Base-by-base conservation (phyloP, 2,113 vertebrate species). In the Sorex fumeus region DNA sequence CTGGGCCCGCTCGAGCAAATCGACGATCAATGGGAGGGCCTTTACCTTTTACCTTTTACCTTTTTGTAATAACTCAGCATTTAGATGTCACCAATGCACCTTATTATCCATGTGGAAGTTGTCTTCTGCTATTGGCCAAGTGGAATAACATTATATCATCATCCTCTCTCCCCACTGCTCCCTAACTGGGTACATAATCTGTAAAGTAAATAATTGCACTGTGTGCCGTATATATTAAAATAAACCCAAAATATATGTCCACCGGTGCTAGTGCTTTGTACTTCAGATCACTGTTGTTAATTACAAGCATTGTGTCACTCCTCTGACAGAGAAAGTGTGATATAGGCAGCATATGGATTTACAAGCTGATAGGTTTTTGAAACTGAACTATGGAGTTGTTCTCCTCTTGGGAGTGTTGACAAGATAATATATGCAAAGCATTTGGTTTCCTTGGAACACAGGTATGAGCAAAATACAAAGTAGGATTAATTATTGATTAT, bases 401-500 rank as follows among this genome's bases (percentile, higher is more conserved):
- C 40, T 92, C 71, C 78, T 82, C 43, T 74, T 77, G 67, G 45
- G 47, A 88, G 6, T 66, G 34, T 77, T 93, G 90, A 94, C 82
- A 95, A 66, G 80, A 88, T 95, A 93, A 95, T 84, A 88, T 87
- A 92, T 91, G 72, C 71, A 95, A 87, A 95, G 80, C 72, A 91
- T 93, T 96, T 88, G 69, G 40, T 91, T 86, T 95, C 67, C 69
- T 94, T 94, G 93, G 83, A 92, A 93, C 71, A 94, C 77, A 95
- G 67, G 83, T 95, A 91, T 84, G 84, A 94, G 36, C 62, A 75
- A 95, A 95, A 88, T 94, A 96, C 72, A 94, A 89, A 96, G 72
- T 96, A 86, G 76, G 84, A 95, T 92, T 95, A 96, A 95, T 95
- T 96, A 96, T 92, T 94, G 96, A 96, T 95, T 95, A 96, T 88